These are phyloP conservation scores for Danaus plexippus DNA, from an alignment of 1,140 invertebrate species.

Conservation along the genomic window DNA sequence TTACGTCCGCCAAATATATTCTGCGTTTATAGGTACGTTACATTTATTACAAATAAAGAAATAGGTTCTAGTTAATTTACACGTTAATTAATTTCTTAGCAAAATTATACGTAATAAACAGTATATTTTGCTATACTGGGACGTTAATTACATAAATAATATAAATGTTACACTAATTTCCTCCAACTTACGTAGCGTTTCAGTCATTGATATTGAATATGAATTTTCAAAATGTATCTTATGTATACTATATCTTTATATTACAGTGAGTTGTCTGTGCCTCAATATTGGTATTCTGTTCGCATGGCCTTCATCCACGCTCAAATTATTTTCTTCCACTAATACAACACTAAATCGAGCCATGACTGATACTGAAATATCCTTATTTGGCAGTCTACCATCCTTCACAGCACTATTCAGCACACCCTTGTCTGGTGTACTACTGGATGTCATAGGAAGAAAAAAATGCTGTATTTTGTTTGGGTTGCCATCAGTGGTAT, in stretches of 20 bases:
- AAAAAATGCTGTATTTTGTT: conserved; percentile 29
- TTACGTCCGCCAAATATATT: conserved; percentile 11
- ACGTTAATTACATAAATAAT: no score
- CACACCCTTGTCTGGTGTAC: conserved; percentile 26
- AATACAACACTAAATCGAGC: conserved; percentile 37
- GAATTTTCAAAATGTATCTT: background rate
- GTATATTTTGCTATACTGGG: no score
- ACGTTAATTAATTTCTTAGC: no score
- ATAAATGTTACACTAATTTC: background rate
- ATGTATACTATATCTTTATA: conserved; percentile 5
- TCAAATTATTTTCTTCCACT: conserved; percentile 29
- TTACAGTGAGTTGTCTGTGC: conserved; percentile 34
- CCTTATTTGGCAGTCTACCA: conserved; percentile 36
- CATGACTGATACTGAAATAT: conserved; percentile 35
- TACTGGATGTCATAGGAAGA: conserved; percentile 36
- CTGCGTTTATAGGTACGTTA: conserved; percentile 13
- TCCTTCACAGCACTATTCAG: conserved; percentile 29
- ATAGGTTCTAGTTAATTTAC: background rate
- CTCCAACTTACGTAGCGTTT: background rate
- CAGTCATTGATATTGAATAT: background rate
- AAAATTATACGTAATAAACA: no score
- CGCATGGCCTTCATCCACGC: conserved; percentile 39
- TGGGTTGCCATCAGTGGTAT: conserved; percentile 27
- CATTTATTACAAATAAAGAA: background rate
- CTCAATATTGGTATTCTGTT: conserved; percentile 35